These are phyloP conservation scores for Mola mola DNA, from an alignment of 2,113 vertebrate genomes.

Conservation along the genomic window DNA sequence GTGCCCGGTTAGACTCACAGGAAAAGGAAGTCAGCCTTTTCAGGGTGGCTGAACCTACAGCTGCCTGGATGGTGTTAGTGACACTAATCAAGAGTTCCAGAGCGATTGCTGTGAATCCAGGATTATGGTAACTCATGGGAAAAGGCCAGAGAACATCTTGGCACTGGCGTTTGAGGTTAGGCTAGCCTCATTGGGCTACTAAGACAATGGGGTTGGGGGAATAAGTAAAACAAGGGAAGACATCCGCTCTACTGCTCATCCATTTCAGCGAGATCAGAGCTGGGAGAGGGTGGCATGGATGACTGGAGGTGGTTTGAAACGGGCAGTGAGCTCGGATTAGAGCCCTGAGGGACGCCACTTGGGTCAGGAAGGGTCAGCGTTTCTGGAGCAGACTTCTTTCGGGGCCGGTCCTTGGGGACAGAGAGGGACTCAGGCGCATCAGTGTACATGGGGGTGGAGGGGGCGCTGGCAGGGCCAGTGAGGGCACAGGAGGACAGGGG, in stretches of 20 bases:
- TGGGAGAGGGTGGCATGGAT: slow-evolving; percentile 45
- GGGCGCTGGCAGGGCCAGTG: slow-evolving; percentile 93
- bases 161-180: slow-evolving; percentile 61
- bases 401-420: slow-evolving; percentile 92
- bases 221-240: slow-evolving; percentile 29
- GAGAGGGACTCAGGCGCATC: slow-evolving; percentile 95
- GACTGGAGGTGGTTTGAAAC: slow-evolving; percentile 59
- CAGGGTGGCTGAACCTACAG: slow-evolving; percentile 41
- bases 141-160: slow-evolving; percentile 54
- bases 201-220: slow-evolving; percentile 37
- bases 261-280: slow-evolving; percentile 49
- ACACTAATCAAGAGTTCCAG: slow-evolving; percentile 31
- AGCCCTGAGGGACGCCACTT: slow-evolving; percentile 33
- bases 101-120: slow-evolving; percentile 14
- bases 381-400: slow-evolving; percentile 98
- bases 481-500: slow-evolving; percentile 89
- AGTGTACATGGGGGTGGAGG: slow-evolving; percentile 94
- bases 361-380: slow-evolving; percentile 91
- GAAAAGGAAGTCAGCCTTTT: slow-evolving; percentile 28
- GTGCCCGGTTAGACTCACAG: slow-evolving; percentile 23
- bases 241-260: slow-evolving; percentile 53
- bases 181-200: slow-evolving; percentile 48
- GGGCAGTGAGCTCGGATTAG: slow-evolving; percentile 22
- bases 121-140: slow-evolving; percentile 33
- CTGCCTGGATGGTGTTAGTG: slow-evolving; percentile 28